Evolutionary conservation across 2,113 vertebrate species (phyloP).

Genomic region (Crypturellus undulatus): DNA sequence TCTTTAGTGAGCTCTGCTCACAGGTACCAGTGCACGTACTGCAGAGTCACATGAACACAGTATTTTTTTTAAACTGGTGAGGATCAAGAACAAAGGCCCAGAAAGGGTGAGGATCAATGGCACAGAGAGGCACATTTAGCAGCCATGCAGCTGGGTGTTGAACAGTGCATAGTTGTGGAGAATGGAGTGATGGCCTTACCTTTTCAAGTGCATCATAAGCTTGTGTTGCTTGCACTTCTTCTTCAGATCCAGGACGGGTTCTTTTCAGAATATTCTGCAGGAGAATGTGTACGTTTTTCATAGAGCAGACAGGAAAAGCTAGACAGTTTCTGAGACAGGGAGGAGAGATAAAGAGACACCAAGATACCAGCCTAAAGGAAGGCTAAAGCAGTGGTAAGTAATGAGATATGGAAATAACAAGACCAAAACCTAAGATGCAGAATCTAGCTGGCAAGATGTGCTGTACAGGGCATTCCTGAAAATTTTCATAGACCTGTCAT

Average conservation of each 20-base stretch:
- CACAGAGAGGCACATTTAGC: not conserved
- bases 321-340: not conserved
- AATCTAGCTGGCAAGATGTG: not conserved
- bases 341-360: not conserved
- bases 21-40: not conserved
- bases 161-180: not conserved
- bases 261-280: slow-evolving; percentile 94
- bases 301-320: not conserved
- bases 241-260: slow-evolving; percentile 84
- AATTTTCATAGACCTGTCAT: not conserved
- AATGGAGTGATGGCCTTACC: slow-evolving; percentile 69
- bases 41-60: not conserved
- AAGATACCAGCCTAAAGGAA: not conserved
- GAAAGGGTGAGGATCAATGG: not conserved
- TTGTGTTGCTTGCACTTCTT: slow-evolving; percentile 90
- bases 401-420: not conserved
- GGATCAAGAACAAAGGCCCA: not conserved
- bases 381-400: not conserved
- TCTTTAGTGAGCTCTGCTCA: not conserved
- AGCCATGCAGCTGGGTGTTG: not conserved
- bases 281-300: not conserved
- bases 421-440: not conserved
- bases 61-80: not conserved
- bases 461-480: not conserved
- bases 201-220: slow-evolving; percentile 90